Evolutionary conservation across 2,113 vertebrate genomes (phyloP).

Genomic region (Caracal caracal): DNA sequence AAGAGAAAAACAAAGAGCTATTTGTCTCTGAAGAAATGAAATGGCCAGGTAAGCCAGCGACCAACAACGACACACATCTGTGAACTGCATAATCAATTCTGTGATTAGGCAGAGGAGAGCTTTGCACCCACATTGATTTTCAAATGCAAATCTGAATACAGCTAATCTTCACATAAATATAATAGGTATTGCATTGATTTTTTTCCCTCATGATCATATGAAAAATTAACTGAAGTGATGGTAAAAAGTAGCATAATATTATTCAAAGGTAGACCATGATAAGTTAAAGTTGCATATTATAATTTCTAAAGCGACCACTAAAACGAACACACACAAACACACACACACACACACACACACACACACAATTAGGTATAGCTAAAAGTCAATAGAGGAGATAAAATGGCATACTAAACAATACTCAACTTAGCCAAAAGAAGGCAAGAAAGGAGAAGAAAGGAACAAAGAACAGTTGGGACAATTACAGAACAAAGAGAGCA

Average conservation of each 20-base stretch:
- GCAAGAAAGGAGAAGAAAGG: not conserved
- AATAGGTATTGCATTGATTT: conserved; percentile 68
- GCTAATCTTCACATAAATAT: conserved; percentile 72
- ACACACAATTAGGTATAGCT: not conserved
- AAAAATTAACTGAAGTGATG: conserved; percentile 3
- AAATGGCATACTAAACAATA: not conserved
- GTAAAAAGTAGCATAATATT: not conserved
- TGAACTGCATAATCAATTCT: conserved; percentile 65
- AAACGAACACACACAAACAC: not conserved
- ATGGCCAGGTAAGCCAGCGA: not conserved
- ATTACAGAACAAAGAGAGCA: not conserved
- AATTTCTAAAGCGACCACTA: not conserved
- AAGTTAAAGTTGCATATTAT: not conserved
- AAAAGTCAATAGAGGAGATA: not conserved
- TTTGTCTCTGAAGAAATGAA: conserved; percentile 9
- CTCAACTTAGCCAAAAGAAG: not conserved
- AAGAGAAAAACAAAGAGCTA: not conserved
- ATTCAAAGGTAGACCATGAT: not conserved
- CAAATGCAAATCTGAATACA: conserved; percentile 73
- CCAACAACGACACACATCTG: conserved; percentile 54
- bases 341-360: not conserved
- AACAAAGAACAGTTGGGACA: not conserved
- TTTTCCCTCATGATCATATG: conserved; percentile 14
- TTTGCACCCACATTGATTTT: conserved; percentile 71
- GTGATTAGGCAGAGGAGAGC: conserved; percentile 64